Base-by-base conservation (phyloP, 2,797 vertebrate species). In the Cossypha heuglini region DNA sequence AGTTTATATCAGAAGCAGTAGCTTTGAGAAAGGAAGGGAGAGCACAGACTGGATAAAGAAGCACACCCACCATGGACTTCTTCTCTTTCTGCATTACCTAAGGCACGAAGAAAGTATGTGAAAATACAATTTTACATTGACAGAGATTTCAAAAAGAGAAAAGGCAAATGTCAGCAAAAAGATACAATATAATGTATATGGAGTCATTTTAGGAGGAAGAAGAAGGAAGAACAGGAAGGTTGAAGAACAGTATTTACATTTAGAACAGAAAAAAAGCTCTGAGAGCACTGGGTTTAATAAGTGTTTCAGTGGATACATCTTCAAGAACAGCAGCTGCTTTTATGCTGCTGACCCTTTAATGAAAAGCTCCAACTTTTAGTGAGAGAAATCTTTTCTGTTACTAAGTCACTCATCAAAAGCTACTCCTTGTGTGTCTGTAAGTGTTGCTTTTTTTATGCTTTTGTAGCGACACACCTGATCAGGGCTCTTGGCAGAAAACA, bases 231-330 rank as follows among this genome's bases (percentile, higher is more conserved):
- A 52, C 16, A 38, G 18, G 43, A 88, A 84, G 49, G 38, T 35
- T 64, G 61, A 88, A 73, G 63, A 93, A 33, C 15, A 48, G 22
- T 24, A 80, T 80, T 91, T 84, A 40, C 43, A 82, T 77, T 49
- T 55, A 15, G 26, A 80, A 62, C 7, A 90, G 63, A 43, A 80
- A 72, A 64, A 75, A 92, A 43, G 14, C 38, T 59, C 59, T 31
- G 45, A 79, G 37, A 93, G 40, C 73, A 28, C 19, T 19, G n/a
- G 31, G 40, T 64, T 73, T 78, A 58, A 10, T 64, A 24, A 0
- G 2, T 51, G 35, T 68, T 87, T 69, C 63, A 55, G 33, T 6
- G 28, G 25, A 22, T 48, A 17, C 0, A 1, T n/a, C 59, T 61
- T 31, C 22, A 75, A 48, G 38, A 73, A 17, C 29, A 82, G 28